Evolutionary conservation across 2,888 invertebrate species (phyloP).

Genomic region (Germaria angustata): DNA sequence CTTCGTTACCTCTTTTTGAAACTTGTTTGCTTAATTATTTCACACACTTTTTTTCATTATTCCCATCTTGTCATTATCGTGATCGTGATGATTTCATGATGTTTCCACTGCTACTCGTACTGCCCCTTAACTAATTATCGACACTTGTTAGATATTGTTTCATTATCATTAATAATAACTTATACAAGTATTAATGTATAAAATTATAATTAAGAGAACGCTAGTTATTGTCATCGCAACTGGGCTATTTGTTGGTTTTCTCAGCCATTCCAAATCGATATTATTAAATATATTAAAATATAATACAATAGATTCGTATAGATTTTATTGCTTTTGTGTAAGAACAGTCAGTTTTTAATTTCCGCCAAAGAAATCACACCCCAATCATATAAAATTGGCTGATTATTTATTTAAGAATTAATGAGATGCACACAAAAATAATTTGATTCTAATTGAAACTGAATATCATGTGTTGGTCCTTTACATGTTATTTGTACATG

Average conservation of each 20-base stretch:
- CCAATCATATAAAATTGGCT: too few species aligned
- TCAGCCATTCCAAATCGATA: background rate
- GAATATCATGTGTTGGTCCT: too few species aligned
- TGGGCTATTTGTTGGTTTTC: background rate
- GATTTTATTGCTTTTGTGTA: too few species aligned
- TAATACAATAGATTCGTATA: too few species aligned
- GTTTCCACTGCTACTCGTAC: conserved; percentile 1
- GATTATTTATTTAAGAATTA: too few species aligned
- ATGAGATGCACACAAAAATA: too few species aligned
- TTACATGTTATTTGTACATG: too few species aligned
- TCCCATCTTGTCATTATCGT: conserved; percentile 20
- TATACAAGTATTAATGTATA: conserved; percentile 35
- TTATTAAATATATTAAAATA: too few species aligned
- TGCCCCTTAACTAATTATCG: conserved; percentile 73
- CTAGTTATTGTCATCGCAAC: background rate
- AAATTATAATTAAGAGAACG: background rate
- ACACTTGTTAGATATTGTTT: conserved; percentile 75
- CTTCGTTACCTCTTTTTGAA: conserved; percentile 28
- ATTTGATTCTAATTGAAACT: too few species aligned
- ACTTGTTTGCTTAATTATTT: conserved; percentile 63
- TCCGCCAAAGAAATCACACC: too few species aligned
- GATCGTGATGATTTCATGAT: conserved; percentile 39
- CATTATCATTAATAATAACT: conserved; percentile 73
- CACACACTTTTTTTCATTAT: conserved; percentile 53
- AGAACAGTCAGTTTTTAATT: too few species aligned